Evolutionary conservation across 2,113 vertebrate genomes (phyloP).

Genomic region (Chloebia gouldiae): DNA sequence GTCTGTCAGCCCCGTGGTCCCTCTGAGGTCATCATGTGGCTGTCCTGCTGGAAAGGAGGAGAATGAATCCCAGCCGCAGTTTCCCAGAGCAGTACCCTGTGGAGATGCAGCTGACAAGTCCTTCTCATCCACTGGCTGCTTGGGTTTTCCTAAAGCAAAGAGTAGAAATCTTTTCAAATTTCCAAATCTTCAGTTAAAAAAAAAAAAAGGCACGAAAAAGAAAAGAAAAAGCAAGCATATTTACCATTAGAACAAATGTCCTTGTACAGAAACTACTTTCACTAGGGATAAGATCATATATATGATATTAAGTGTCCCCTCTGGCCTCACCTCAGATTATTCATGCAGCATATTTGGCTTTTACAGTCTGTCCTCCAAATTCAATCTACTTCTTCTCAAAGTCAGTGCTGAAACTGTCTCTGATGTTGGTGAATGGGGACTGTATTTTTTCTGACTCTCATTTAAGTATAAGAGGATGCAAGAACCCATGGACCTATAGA

Average conservation of each 20-base stretch:
- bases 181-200: neutral
- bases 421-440: neutral
- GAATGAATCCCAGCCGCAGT: rapidly evolving
- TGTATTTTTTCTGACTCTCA: neutral
- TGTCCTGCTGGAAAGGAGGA: neutral
- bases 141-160: neutral
- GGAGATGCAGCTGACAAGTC: neutral
- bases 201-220: rapidly evolving
- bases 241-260: neutral
- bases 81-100: neutral
- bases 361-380: neutral
- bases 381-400: neutral
- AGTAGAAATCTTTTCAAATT: neutral
- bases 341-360: neutral
- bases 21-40: neutral
- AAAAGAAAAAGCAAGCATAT: rapidly evolving
- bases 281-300: neutral
- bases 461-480: neutral
- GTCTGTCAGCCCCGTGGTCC: neutral
- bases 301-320: neutral
- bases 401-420: neutral
- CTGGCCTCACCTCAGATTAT: neutral
- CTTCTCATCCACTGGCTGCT: neutral
- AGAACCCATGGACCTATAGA: neutral
- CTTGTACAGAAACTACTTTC: neutral